These are phyloP conservation scores for Eledona agricola DNA, from an alignment of 2,888 invertebrate genomes.

Conservation along the genomic window DNA sequence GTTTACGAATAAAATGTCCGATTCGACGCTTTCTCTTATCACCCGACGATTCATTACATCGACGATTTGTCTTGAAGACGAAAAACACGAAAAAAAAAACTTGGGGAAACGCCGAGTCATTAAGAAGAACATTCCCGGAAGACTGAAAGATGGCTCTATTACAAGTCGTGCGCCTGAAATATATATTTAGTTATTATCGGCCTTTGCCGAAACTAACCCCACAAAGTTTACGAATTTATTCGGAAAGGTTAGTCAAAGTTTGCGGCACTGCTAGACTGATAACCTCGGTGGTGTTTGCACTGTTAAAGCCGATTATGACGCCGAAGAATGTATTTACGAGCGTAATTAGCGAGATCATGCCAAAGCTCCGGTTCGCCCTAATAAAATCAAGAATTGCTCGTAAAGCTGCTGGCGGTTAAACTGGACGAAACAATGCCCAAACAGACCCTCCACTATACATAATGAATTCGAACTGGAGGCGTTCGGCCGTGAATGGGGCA, in stretches of 20 bases:
- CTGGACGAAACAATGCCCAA: slow-evolving; percentile 3
- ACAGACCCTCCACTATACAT: slow-evolving; percentile 5
- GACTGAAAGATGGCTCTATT: slow-evolving; percentile 4
- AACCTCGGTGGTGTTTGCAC: slow-evolving; percentile 15
- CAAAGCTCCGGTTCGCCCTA: no score
- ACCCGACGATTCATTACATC: slow-evolving; percentile 7
- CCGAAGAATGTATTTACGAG: neutral
- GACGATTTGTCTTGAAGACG: slow-evolving; percentile 2
- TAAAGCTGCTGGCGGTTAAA: slow-evolving; percentile 1
- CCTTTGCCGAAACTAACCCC: slow-evolving; percentile 5
- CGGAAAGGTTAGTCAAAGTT: slow-evolving; percentile 18
- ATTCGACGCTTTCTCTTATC: slow-evolving; percentile 6
- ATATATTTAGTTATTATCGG: slow-evolving; percentile 23
- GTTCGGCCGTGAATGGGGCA: slow-evolving; percentile 4
- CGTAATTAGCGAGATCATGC: no score
- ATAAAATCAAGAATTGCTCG: slow-evolving; percentile 3
- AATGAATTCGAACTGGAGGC: slow-evolving; percentile 13
- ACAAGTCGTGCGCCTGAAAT: slow-evolving; percentile 13
- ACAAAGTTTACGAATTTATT: slow-evolving; percentile 24
- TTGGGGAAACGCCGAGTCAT: slow-evolving; percentile 3
- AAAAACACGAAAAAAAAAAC: slow-evolving; percentile 3
- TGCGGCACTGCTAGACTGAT: slow-evolving; percentile 9
- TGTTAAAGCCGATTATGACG: slow-evolving; percentile 4
- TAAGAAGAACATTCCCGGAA: slow-evolving; percentile 5
- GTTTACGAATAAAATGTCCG: slow-evolving; percentile 5